These are phyloP conservation scores for Anthonomus grandis DNA, from an alignment of 1,140 invertebrate genomes.

Conservation along the genomic window DNA sequence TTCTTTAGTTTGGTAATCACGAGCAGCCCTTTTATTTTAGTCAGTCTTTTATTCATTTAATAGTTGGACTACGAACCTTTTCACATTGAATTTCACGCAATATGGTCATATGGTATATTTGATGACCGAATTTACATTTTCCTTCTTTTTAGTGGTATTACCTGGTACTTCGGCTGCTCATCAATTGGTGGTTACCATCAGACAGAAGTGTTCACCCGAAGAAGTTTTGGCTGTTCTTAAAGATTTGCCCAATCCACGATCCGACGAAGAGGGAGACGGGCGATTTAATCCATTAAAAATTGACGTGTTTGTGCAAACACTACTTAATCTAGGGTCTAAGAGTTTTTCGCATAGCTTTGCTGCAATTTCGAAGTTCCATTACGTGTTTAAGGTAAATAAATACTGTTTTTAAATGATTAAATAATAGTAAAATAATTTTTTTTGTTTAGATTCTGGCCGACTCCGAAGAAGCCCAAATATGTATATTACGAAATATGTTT, in stretches of 20 bases:
- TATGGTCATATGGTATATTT: no score
- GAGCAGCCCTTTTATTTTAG: no score
- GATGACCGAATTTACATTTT: slow-evolving; percentile 13
- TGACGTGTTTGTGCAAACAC: slow-evolving; percentile 93
- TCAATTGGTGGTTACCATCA: slow-evolving; percentile 79
- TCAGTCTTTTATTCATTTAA: no score
- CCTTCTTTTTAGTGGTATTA: slow-evolving; percentile 61
- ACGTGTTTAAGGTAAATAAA: slow-evolving; percentile 77
- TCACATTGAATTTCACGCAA: no score
- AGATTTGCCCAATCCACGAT: slow-evolving; percentile 73
- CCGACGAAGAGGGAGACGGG: slow-evolving; percentile 60
- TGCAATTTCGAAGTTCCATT: slow-evolving; percentile 94
- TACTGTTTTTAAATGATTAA: background rate
- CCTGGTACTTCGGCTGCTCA: slow-evolving; percentile 81
- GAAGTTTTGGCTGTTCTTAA: slow-evolving; percentile 88
- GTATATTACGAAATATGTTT: slow-evolving; percentile 88
- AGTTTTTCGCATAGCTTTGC: slow-evolving; percentile 98
- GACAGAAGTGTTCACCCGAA: slow-evolving; percentile 84
- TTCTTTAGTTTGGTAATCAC: no score
- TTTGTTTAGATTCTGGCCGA: slow-evolving; percentile 73
- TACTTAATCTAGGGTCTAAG: slow-evolving; percentile 91
- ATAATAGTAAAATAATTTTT: background rate
- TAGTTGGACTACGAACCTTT: no score
- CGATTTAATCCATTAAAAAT: slow-evolving; percentile 89
- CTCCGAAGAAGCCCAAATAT: slow-evolving; percentile 94